Conservation (phyloP, 1,140 invertebrate species). For the Brachionus rotundiformis region DNA sequence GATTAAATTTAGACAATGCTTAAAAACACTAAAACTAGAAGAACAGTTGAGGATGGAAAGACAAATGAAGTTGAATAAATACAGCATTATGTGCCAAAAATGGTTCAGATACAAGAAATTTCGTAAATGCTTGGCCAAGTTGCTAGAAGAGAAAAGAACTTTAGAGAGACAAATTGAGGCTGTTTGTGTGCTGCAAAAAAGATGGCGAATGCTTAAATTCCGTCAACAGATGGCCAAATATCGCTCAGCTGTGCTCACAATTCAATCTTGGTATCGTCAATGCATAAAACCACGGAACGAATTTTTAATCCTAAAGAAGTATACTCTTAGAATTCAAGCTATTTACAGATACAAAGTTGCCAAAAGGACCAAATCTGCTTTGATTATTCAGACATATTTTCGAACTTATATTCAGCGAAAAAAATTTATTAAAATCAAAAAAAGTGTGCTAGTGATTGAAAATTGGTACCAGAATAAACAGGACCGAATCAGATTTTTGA, state of each 20-base stretch:
- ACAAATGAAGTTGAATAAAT: not conserved
- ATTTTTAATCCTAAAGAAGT: not conserved
- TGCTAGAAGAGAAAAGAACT: not conserved
- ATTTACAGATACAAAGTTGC: constrained; percentile 4
- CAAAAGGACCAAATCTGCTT: not conserved
- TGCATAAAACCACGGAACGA: not conserved
- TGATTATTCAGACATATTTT: constrained; percentile 13
- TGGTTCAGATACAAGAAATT: not conserved
- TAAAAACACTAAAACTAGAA: not conserved
- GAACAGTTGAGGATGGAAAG: not conserved
- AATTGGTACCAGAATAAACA: not conserved
- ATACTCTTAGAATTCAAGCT: not conserved
- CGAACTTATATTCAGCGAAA: not conserved
- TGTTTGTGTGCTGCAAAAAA: constrained; percentile 1
- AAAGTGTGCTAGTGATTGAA: not conserved
- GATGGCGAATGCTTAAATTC: constrained; percentile 1
- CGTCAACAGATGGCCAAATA: constrained; percentile 1
- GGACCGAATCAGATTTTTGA: constrained; percentile 7
- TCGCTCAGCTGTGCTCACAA: not conserved
- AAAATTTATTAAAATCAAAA: constrained; percentile 10
- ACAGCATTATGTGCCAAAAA: not conserved
- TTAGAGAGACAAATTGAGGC: not conserved
- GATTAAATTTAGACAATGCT: constrained; percentile 2
- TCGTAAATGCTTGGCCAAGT: not conserved
- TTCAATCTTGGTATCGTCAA: constrained; percentile 30